A percentile compares a stretch with the other conserved stretches of the same genome.
phyloP scores from a whole-genome alignment of 2,113 vertebrate species.

The Dasyornis broadbenti region DNA sequence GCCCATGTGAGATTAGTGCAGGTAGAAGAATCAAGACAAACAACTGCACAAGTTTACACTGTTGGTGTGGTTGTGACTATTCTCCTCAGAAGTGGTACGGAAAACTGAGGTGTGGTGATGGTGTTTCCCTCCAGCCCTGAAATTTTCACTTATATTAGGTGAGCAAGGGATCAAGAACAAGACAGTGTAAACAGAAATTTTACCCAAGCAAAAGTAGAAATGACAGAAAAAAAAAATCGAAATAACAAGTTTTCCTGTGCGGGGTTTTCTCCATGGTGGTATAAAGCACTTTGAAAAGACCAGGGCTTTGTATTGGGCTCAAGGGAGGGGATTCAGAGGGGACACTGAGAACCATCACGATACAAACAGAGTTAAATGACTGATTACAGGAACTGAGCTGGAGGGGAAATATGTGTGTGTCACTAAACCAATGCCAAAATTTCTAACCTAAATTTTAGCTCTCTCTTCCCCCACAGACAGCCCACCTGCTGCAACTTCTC shows the following conservation, averaged over 20 bases:
- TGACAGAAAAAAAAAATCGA: neutral
- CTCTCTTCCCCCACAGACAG: neutral
- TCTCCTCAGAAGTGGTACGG: neutral
- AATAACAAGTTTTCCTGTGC: neutral
- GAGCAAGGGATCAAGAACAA: neutral
- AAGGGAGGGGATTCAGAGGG: neutral
- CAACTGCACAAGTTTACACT: neutral
- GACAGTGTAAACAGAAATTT: neutral
- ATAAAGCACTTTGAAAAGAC: neutral
- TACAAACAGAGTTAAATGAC: neutral
- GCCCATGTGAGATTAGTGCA: neutral
- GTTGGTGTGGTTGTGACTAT: neutral
- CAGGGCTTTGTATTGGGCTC: neutral
- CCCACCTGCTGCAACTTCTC: neutral
- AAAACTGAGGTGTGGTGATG: neutral
- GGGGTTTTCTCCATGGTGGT: neutral
- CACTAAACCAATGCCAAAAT: neutral
- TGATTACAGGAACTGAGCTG: neutral
- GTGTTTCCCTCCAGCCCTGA: neutral
- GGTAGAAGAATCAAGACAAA: neutral
- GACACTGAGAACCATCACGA: neutral
- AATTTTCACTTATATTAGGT: neutral
- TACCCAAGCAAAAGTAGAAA: neutral
- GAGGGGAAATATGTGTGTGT: neutral
- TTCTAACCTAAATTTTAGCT: neutral